These are phyloP conservation scores for Onychostoma macrolepis DNA, from an alignment of 2,113 vertebrate species.

Conservation along the genomic window DNA sequence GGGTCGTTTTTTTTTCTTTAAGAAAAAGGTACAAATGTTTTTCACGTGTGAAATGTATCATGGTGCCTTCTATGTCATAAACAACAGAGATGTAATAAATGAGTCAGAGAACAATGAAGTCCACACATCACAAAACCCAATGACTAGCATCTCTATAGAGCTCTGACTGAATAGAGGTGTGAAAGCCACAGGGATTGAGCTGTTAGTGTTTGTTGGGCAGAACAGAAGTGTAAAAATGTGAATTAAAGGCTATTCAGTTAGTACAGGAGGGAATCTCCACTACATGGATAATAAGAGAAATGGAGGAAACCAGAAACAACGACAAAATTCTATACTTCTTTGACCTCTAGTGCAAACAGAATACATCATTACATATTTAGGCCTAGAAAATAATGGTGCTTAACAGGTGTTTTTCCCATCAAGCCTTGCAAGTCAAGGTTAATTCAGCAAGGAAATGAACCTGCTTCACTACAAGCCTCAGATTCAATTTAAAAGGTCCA, in stretches of 20 bases:
- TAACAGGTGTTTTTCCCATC: constrained; percentile 28
- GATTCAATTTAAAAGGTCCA: background rate
- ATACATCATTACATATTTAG: background rate
- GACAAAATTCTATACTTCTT: background rate
- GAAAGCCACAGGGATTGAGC: background rate
- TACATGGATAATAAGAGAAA: background rate
- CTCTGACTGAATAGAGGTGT: constrained; percentile 16
- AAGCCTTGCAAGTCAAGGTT: background rate
- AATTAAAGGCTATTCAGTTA: background rate
- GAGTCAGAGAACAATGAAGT: background rate
- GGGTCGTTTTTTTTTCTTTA: background rate
- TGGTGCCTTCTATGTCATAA: background rate
- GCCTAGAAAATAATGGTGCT: background rate
- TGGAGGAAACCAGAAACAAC: background rate
- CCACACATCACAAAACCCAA: constrained; percentile 14
- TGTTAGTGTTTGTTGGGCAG: background rate
- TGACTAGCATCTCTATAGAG: constrained; percentile 39
- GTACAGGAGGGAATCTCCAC: background rate
- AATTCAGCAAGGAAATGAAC: constrained; percentile 22
- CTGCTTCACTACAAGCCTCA: constrained; percentile 15
- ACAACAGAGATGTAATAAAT: constrained; percentile 18
- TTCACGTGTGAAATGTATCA: background rate
- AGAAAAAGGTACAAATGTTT: background rate
- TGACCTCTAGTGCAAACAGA: background rate
- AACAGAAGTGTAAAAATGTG: background rate